Conservation (phyloP, 2,888 invertebrate species). For the Protodeltote pygarga region DNA sequence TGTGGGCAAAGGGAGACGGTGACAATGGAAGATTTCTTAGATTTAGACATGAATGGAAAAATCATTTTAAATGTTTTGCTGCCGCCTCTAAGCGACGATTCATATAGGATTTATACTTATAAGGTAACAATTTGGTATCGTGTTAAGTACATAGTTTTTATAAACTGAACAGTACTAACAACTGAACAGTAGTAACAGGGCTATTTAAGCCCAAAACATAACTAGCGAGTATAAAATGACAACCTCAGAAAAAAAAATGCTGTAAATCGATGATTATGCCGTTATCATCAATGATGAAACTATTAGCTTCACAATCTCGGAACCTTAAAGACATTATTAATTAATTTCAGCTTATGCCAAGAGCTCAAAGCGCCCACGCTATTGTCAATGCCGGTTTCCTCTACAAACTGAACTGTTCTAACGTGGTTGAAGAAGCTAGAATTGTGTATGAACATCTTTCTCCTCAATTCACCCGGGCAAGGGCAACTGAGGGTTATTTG, state of each 20-base stretch:
- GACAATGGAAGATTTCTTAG: constrained; percentile 72
- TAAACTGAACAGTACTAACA: not conserved
- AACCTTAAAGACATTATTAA: too few relatives aligned
- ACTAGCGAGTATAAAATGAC: too few relatives aligned
- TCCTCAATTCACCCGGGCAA: constrained; percentile 75
- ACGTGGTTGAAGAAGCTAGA: constrained; percentile 65
- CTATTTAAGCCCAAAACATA: too few relatives aligned
- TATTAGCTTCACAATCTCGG: too few relatives aligned
- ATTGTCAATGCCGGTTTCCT: constrained; percentile 91
- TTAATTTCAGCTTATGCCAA: constrained; percentile 88
- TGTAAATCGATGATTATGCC: too few relatives aligned
- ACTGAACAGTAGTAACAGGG: too few relatives aligned
- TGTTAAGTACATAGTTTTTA: too few relatives aligned
- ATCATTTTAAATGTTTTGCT: constrained; percentile 85
- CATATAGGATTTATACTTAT: constrained; percentile 86
- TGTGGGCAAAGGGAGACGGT: constrained; percentile 45
- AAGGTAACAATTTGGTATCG: too few relatives aligned
- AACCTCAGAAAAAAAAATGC: too few relatives aligned
- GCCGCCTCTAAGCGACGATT: constrained; percentile 78
- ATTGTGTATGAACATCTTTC: constrained; percentile 88
- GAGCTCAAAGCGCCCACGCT: constrained; percentile 91
- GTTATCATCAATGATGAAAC: too few relatives aligned
- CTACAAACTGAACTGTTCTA: constrained; percentile 62
- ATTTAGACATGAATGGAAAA: constrained; percentile 74
- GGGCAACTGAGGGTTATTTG: constrained; percentile 81